Evolutionary conservation across 2,888 invertebrate species (phyloP), one percentile per base, ranked within the genome.

Genomic region (Thymelicus acteon): DNA sequence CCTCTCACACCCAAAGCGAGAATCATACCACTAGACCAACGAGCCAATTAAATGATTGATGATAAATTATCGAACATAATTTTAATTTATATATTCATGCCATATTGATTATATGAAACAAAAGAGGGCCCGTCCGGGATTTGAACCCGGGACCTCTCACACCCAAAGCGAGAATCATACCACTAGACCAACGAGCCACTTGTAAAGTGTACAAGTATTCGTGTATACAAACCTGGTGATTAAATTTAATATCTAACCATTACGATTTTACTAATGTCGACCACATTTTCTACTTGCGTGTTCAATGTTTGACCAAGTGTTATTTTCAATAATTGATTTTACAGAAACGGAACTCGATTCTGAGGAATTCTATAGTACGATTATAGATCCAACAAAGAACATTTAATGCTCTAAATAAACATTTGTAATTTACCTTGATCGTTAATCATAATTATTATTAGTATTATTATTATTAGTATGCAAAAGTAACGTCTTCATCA

Each of bases 101-200:
- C 2, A 37, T 13, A 60, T 37, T n/a, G 3, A 7, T 12, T 13
- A 60, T 19, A 19, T 19, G 3, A 60, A 40, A 40, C 40, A 57
- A 66, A 58, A 40, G 5, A 44, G 94, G 94, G 93, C 93, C 93
- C 94, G 93, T 93, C 94, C 94, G 93, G 94, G 94, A 94, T 93
- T 94, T 94, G 93, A 94, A 94, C 94, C 94, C 93, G 93, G 93
- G 94, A 94, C 94, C 94, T 93, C 93, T 94, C 94, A 93, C 94
- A 94, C 94, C 94, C 93, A 90, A 94, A 94, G 93, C 94, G 94
- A 93, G 91, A 94, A 94, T 94, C 93, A 94, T 94, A 94, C 94
- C 94, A 93, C 94, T 94, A 94, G 94, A 94, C 94, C 94, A 94
- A 94, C 93, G 94, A 94, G 94, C 94, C 94, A 7, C 12, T 52